Percentiles rank a stretch among this genome's conserved stretches.
Evolutionary conservation across 2,888 invertebrate species (phyloP).

Genomic region (Endotricha flammealis): DNA sequence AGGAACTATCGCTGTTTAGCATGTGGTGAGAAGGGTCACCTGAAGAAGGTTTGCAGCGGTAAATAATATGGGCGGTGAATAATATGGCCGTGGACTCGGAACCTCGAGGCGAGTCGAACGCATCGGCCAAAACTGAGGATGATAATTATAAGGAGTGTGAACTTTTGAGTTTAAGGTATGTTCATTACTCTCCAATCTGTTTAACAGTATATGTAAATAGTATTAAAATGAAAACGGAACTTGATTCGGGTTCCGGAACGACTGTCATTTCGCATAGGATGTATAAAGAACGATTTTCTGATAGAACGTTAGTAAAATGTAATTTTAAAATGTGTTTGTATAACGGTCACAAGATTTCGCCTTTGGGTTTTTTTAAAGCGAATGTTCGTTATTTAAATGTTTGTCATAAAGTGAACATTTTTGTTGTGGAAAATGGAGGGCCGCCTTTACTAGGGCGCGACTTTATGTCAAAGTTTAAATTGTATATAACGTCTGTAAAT

Average conservation of each 20-base stretch:
- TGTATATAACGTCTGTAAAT: constrained; percentile 11
- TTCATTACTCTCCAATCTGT: constrained; percentile 13
- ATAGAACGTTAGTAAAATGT: constrained; percentile 8
- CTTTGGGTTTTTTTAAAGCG: constrained; percentile 15
- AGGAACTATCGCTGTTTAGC: constrained; percentile 18
- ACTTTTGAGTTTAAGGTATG: constrained; percentile 20
- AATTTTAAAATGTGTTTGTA: constrained; percentile 22
- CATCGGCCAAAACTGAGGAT: background rate
- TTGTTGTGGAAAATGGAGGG: constrained; percentile 21
- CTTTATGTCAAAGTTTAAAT: constrained; percentile 18
- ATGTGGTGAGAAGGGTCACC: constrained; percentile 21
- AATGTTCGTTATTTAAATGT: constrained; percentile 10
- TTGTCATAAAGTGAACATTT: constrained; percentile 14
- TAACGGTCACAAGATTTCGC: too few relatives aligned
- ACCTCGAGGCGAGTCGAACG: too few relatives aligned
- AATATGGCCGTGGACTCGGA: background rate
- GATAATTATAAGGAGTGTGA: constrained; percentile 16
- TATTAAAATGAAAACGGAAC: constrained; percentile 14
- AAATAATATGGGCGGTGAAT: background rate
- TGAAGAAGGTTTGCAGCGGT: constrained; percentile 20
- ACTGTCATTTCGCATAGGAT: constrained; percentile 18
- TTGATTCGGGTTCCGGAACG: constrained; percentile 20
- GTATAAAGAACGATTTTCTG: constrained; percentile 11
- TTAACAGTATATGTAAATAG: constrained; percentile 10
- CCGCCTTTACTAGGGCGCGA: constrained; percentile 16